Percentiles rank a stretch among this genome's conserved stretches.
phyloP scores from a whole-genome alignment of 2,888 invertebrate genomes.

The Brachyptera putata region DNA sequence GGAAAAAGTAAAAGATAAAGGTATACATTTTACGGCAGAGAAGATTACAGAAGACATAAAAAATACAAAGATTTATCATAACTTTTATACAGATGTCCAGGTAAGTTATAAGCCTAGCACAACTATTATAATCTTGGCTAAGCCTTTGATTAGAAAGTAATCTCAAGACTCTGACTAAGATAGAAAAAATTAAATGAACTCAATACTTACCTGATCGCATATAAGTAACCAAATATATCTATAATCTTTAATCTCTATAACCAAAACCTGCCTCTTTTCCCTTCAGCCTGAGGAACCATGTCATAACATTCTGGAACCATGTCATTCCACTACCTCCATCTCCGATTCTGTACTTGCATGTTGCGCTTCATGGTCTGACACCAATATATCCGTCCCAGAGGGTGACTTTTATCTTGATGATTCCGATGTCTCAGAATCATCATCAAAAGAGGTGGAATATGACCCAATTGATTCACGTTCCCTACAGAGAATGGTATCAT shows the following conservation, averaged over 20 bases:
- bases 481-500: constrained; percentile 72
- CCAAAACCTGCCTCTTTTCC: too few relatives aligned
- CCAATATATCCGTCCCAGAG: not conserved
- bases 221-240: not conserved
- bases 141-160: too few relatives aligned
- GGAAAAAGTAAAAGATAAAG: constrained; percentile 56
- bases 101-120: constrained; percentile 45
- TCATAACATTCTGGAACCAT: too few relatives aligned
- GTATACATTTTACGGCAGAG: constrained; percentile 68
- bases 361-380: not conserved
- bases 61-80: constrained; percentile 69
- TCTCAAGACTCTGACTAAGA: too few relatives aligned
- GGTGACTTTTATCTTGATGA: not conserved
- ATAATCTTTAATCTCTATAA: too few relatives aligned
- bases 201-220: not conserved
- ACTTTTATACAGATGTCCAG: constrained; percentile 74
- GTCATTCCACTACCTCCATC: too few relatives aligned
- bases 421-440: not conserved
- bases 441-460: not conserved
- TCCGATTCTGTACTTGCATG: not conserved
- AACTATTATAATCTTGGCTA: constrained; percentile 10
- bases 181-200: too few relatives aligned
- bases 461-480: not conserved
- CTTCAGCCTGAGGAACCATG: too few relatives aligned
- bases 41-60: constrained; percentile 78